Evolutionary conservation across 2,113 vertebrate species (phyloP), one percentile per base, ranked within the genome.

Genomic region (Perognathus longimembris): DNA sequence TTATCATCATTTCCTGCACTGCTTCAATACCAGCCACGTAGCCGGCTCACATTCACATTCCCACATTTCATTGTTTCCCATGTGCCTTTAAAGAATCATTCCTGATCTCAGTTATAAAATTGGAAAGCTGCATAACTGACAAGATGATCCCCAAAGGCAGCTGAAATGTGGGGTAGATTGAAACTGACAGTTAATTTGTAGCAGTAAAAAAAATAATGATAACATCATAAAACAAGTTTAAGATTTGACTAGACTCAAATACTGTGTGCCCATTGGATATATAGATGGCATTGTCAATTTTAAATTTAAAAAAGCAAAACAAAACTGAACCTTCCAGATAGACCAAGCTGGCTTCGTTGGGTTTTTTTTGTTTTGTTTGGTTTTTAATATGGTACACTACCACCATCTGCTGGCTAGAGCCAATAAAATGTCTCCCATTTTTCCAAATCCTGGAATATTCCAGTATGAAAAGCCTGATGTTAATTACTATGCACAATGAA

Each of bases 161-260:
- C 85, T 93, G 94, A 96, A 95, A 95, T 90, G 92, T n/a, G 64
- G 94, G 93, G 50, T 89, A 93, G 94, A 97, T 97, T 96, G 97
- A 97, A 97, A 92, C 94, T 88, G 96, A 97, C 96, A 98, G 97
- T 94, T 97, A 97, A 97, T 97, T 97, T 97, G 97, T 95, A 97
- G 96, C 97, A 93, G 96, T 97, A 96, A 98, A 96, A 97, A 97
- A n/a, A n/a, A 97, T 97, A 97, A 97, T 94, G 96, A 97, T 96
- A 95, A 97, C 95, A 95, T 95, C 96, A 97, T 97, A 97, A 97
- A 98, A 95, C 93, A 91, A 95, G 97, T 97, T 94, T 94, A 94
- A 96, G 90, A 97, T 97, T 95, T 97, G 95, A 96, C 92, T 81
- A 66, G 92, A 75, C 95, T 93, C 97, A 88, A 95, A 95, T 78